These are phyloP conservation scores for Nannoperca australis DNA, from an alignment of 2,797 vertebrate species.

Conservation along the genomic window DNA sequence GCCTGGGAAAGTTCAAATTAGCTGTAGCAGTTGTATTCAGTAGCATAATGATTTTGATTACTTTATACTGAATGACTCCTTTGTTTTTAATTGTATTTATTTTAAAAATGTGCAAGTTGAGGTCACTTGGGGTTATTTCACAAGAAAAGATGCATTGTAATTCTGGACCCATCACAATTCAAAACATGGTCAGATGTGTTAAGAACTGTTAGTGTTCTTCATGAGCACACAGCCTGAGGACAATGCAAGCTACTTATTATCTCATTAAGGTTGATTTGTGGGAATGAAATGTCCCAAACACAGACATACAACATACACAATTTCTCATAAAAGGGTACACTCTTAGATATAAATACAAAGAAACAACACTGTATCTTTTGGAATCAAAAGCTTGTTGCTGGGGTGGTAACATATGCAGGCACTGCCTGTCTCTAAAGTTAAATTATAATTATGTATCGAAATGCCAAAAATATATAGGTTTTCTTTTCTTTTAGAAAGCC, in stretches of 20 bases:
- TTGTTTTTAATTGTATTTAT: slow-evolving; percentile 38
- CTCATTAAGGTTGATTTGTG: slow-evolving; percentile 34
- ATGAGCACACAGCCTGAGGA: slow-evolving; percentile 8
- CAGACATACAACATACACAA: background rate
- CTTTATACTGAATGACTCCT: slow-evolving; percentile 32
- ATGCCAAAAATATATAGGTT: background rate
- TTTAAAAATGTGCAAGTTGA: slow-evolving; percentile 16
- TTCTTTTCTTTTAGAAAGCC: background rate
- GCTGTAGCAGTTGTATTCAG: slow-evolving; percentile 11
- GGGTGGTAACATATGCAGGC: no score
- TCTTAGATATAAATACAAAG: background rate
- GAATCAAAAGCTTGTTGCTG: background rate
- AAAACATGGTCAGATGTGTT: slow-evolving; percentile 22
- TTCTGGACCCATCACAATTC: slow-evolving; percentile 12
- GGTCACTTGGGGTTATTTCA: slow-evolving; percentile 38
- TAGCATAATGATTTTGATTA: slow-evolving; percentile 38
- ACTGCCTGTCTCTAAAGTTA: background rate
- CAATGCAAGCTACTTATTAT: slow-evolving; percentile 23
- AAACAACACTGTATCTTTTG: background rate
- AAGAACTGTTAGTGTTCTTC: slow-evolving; percentile 2
- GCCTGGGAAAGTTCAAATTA: slow-evolving; percentile 39
- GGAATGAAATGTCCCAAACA: slow-evolving; percentile 23
- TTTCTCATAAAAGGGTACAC: background rate
- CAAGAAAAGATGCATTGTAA: slow-evolving; percentile 1
- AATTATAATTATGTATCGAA: background rate